Base-by-base conservation (phyloP, 2,113 vertebrate species). In the Callaeas wilsoni region DNA sequence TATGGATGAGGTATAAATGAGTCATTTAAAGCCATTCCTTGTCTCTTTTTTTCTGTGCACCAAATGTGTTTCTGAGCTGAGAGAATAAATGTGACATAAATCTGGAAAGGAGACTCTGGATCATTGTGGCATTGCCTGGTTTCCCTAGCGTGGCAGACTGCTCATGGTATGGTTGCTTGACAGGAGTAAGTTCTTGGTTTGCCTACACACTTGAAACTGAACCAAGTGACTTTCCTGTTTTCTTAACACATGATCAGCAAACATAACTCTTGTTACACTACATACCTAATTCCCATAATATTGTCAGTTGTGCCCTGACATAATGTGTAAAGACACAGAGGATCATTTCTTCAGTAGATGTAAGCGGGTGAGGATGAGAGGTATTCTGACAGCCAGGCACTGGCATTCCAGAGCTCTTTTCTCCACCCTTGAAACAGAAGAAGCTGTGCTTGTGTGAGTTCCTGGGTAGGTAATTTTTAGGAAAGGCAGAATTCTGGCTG, bases 171-270 rank as follows among this genome's bases (percentile, higher is more conserved):
- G 68, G 90, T 52, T 96, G 35, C 89, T 76, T 94, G 91, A 96
- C 91, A 95, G 87, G 71, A 94, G 18, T 65, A 55, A 85, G 49
- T 59, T 94, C 90, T 78, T 73, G 69, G 76, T 94, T 96, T 96
- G 90, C 93, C 94, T 92, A 88, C 93, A 92, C 90, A 71, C 44
- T 96, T 96, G 94, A 93, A 96, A 93, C 60, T 5, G 65, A 94
- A 92, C 69, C 92, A 94, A 95, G 76, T 64, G 88, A 87, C 93
- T 96, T 94, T 89, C 90, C 83, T 97, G 90, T 96, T 96, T 96
- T 90, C 90, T 78, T 95, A 70, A 91, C 90, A 89, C 81, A 95
- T 75, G 92, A 96, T 94, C 79, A 92, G 94, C 92, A 96, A 96
- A 89, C 86, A 90, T 30, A 94, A 71, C 92, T 94, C 88, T 67